Base-by-base conservation (phyloP, 2,888 invertebrate species). In the Ganaspis brasiliensis region DNA sequence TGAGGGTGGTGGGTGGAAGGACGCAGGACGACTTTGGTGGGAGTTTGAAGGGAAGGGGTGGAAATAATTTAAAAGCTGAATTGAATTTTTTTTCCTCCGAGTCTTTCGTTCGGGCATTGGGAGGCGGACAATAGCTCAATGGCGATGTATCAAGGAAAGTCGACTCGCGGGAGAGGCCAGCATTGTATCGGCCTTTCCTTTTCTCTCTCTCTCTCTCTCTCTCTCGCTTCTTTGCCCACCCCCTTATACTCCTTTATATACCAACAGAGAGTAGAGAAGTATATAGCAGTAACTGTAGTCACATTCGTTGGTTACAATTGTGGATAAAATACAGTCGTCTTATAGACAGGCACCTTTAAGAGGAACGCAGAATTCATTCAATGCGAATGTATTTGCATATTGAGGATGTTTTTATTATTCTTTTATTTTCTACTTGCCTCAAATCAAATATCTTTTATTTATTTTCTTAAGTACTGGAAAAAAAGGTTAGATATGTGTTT, bases 31-130 rank as follows among this genome's bases (percentile, higher is more conserved):
- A 63, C 31, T 16, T 26, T 19, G 61, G 52, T 19, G 26, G 77
- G 73, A 73, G 73, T 9, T 37, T 35, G 52, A 52, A 75, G 79
- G 84, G 76, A 81, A 79, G 80, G 76, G 80, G 82, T 87, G 88
- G 88, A 90, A 91, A 91, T 91, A 91, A 91, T 91, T 91, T 91
- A 91, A 91, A 91, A 91, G 91, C 91, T 91, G 91, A 91, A 91
- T 91, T 91, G 91, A 90, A 91, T 91, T 90, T 91, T 91, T 90
- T 90, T 89, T 88, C 87, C 89, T 89, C 86, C 86, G 89, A 90
- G 89, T 90, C 90, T 90, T 91, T 90, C 90, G 90, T 91, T 90
- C 89, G 88, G 90, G 89, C 89, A 91, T 91, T 90, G 91, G 91
- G 87, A 88, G 87, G 89, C 90, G 91, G 90, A 91, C 91, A 91